Evolutionary conservation across 2,888 invertebrate species (phyloP), one percentile per base, ranked within the genome.

Genomic region (Pyralis farinalis): DNA sequence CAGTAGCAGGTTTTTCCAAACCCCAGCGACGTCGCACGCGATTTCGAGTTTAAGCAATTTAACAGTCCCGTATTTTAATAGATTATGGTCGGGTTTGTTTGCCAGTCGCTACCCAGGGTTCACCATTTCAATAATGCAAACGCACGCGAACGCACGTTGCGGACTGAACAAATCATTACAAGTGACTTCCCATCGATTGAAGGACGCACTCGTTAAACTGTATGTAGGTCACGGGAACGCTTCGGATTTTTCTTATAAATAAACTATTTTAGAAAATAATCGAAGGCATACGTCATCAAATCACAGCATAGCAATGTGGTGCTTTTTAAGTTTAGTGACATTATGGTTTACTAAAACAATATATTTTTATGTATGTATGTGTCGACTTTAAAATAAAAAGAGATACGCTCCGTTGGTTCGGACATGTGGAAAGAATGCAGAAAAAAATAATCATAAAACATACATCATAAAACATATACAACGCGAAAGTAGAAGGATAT

Each of bases 131-230:
- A 68, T 68, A 58, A 60, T 60, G 58, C 57, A 54, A 57, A 59
- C 61, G 61, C 64, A 66, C 61, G 63, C 69, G 35, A 47, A 12
- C 44, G 11, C 28, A 30, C 34, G 28, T 35, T 42, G 31, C 1
- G 10, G 42, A 42, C 47, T 51, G 51, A 53, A 55, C 57, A 51
- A 58, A 62, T 62, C 53, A 50, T 57, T 65, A 58, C 50, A 69
- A 79, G 64, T 71, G 68, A 76, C 71, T 71, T 74, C 64, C 56
- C 55, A 8, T 76, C 67, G 72, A 75, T 73, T 71, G 59, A 64
- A 59, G 63, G 60, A 16, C 16, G 16, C 4, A 16, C 16, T 63
- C 63, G 65, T 64, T 66, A 69, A 69, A 59, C 62, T 61, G 58
- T 58, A 71, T 69, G 64, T 69, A 66, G 64, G 64, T 63, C 67